Evolutionary conservation across 2,888 invertebrate species (phyloP).

Genomic region (Chelonus formosanus): DNA sequence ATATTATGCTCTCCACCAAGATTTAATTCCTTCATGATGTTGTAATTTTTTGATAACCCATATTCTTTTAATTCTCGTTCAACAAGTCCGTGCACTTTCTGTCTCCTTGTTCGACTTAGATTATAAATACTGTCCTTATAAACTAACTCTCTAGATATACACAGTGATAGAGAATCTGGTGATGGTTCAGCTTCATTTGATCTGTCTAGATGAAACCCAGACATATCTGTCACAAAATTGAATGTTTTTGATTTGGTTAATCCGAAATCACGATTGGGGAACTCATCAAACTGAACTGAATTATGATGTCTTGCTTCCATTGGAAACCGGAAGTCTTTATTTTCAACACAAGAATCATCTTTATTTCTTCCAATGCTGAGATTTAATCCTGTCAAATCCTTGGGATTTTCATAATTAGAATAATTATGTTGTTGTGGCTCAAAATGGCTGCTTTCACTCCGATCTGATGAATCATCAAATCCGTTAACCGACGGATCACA

Average conservation of each 20-base stretch:
- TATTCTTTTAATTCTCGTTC: conserved; percentile 54
- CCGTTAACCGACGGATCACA: conserved; percentile 47
- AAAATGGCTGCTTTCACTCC: conserved; percentile 51
- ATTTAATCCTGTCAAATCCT: conserved; percentile 48
- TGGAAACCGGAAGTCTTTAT: conserved; percentile 45
- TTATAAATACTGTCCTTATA: conserved; percentile 51
- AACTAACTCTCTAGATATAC: conserved; percentile 47
- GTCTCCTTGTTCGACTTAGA: conserved; percentile 41
- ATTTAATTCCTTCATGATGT: conserved; percentile 53
- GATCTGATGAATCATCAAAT: conserved; percentile 51
- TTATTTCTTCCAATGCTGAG: conserved; percentile 47
- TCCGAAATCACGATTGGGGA: conserved; percentile 42
- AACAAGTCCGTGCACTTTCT: conserved; percentile 49
- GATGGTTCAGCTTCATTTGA: conserved; percentile 38
- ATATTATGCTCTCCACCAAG: conserved; percentile 47
- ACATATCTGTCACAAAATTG: conserved; percentile 39
- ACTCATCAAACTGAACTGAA: conserved; percentile 45
- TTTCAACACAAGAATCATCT: conserved; percentile 37
- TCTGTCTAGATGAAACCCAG: conserved; percentile 45
- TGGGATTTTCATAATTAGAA: conserved; percentile 50
- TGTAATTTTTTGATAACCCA: conserved; percentile 52
- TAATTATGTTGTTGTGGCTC: conserved; percentile 52
- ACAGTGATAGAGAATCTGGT: conserved; percentile 40
- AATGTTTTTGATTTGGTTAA: conserved; percentile 50
- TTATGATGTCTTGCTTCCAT: conserved; percentile 34